These are phyloP conservation scores for Caenorhabditis virilis DNA, from an alignment of 2,888 invertebrate species.

Conservation along the genomic window DNA sequence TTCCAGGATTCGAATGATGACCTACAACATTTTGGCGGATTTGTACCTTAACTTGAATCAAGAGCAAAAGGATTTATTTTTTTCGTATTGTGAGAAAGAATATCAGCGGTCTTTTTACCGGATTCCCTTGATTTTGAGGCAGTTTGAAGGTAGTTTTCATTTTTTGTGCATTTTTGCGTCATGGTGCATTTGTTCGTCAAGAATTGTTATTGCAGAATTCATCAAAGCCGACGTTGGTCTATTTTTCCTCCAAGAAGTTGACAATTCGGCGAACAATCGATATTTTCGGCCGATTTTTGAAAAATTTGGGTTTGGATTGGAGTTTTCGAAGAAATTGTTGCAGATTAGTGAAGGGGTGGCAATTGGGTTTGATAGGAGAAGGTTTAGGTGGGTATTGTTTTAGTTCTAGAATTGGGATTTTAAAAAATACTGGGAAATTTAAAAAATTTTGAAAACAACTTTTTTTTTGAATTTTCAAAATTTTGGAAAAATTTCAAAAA, in stretches of 20 bases:
- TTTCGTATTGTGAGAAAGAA: slow-evolving; percentile 83
- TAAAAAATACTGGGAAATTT: no score
- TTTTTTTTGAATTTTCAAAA: no score
- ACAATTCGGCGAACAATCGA: slow-evolving; percentile 69
- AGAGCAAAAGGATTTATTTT: slow-evolving; percentile 75
- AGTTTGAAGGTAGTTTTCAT: slow-evolving; percentile 77
- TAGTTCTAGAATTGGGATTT: no score
- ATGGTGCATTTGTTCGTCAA: not conserved
- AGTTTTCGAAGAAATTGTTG: slow-evolving; percentile 12
- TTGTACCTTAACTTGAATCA: slow-evolving; percentile 85
- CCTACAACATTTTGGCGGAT: slow-evolving; percentile 83
- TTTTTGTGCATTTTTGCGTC: not conserved
- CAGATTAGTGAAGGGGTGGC: slow-evolving; percentile 34
- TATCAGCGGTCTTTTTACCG: slow-evolving; percentile 84
- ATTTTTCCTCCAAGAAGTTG: slow-evolving; percentile 90
- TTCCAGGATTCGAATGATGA: slow-evolving; percentile 42
- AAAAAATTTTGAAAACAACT: no score
- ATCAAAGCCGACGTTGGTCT: slow-evolving; percentile 69
- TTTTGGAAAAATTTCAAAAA: no score
- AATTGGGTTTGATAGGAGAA: slow-evolving; percentile 19
- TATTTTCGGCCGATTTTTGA: slow-evolving; percentile 11
- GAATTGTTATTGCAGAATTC: slow-evolving; percentile 1
- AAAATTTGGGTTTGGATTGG: slow-evolving; percentile 2
- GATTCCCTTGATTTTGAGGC: slow-evolving; percentile 83
- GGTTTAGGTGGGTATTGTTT: slow-evolving; percentile 13